Base-by-base conservation (phyloP, 2,888 invertebrate species). In the Leptinotarsa tumamoca region DNA sequence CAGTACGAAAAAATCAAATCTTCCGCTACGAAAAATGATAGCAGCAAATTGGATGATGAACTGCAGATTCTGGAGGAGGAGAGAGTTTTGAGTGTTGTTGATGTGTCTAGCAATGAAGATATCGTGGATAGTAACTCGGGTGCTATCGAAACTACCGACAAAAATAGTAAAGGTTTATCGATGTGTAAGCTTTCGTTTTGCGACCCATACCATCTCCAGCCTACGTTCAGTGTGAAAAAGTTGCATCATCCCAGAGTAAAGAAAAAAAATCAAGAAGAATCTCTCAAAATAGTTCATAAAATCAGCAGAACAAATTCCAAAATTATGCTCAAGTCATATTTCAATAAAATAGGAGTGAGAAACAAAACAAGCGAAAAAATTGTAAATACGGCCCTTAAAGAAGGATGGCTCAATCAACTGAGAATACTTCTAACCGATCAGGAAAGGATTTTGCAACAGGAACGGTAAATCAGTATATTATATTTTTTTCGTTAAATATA, bases 371-470 rank as follows among this genome's bases (percentile, higher is more conserved):
- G 78, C 56, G 67, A 69, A 4, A 74, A 76, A 15, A 76, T 90
- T 17, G 88, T 88, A 51, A 88, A 89, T 49, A 87, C 84, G 43
- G 87, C 88, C 77, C 82, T 91, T 5, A 90, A 87, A 83, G 90
- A 91, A 21, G 80, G 90, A 50, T 91, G 92, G 86, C 82, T 92
- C 76, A 89, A 89, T 77, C 92, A 91, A 84, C 89, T 91, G 21
- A 91, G 89, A 84, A 90, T 91, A 43, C 84, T 92, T 77, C 83
- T 93, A 66, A 88, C 83, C 5, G 89, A 88, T 69, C 90, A 91
- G 82, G 91, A 92, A 67, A 89, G 89, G 81, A 90, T 90, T 78
- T 83, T 93, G 71, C 93, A 93, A 83, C 91, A 90, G 76, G 90
- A 90, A 85, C 91, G 90, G 93, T 93, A 87, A 88, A 63, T 73